Conservation (phyloP, 2,888 invertebrate genomes). For the Phyllotreta striolata region DNA sequence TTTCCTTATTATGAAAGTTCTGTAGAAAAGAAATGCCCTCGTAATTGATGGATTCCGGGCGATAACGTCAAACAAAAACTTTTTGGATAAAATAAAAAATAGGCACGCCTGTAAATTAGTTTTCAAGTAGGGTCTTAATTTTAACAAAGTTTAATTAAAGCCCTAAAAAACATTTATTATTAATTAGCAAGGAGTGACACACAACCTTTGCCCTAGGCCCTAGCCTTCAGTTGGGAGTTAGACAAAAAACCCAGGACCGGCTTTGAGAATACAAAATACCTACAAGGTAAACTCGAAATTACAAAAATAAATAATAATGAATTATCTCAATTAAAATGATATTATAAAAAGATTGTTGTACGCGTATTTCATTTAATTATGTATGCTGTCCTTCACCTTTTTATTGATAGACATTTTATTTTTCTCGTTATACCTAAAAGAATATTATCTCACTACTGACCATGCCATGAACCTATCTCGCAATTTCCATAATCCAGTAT, state of each 20-base stretch:
- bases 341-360: too few species aligned
- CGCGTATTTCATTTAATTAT: too few species aligned
- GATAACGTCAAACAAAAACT: constrained; percentile 30
- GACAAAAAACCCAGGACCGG: constrained; percentile 1
- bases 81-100: constrained; percentile 28
- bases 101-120: constrained; percentile 28
- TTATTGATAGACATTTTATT: too few species aligned
- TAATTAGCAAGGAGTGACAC: constrained; percentile 25
- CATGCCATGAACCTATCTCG: constrained; percentile 3
- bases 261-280: not conserved
- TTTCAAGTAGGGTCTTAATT: constrained; percentile 27
- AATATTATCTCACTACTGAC: too few species aligned
- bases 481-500: constrained; percentile 18
- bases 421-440: too few species aligned
- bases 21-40: constrained; percentile 26
- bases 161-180: constrained; percentile 22
- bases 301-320: too few species aligned
- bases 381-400: too few species aligned
- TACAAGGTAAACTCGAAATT: too few species aligned
- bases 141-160: constrained; percentile 30
- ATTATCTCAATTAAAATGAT: too few species aligned
- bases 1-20: constrained; percentile 27
- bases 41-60: constrained; percentile 27
- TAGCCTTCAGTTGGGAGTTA: not conserved
- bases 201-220: constrained; percentile 13